These are phyloP conservation scores for Ceratosolen fusciceps DNA, from an alignment of 1,140 invertebrate species.

Conservation along the genomic window DNA sequence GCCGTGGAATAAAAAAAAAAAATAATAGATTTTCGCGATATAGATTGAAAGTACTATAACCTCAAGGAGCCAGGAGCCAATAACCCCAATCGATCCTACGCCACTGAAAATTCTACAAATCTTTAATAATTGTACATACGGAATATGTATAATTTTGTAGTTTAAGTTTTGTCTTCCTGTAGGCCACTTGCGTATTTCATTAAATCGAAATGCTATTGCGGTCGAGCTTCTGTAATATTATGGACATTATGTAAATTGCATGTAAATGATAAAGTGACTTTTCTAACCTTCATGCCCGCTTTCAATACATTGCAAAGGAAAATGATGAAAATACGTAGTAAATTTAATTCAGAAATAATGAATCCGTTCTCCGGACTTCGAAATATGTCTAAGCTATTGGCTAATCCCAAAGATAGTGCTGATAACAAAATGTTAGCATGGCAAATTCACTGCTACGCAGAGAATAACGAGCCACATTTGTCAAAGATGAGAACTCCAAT, in stretches of 20 bases:
- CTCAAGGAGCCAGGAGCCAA: too few species aligned
- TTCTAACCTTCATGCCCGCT: background rate
- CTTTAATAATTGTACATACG: too few species aligned
- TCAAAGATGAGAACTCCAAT: constrained; percentile 77
- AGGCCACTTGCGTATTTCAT: too few species aligned
- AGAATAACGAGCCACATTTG: constrained; percentile 77
- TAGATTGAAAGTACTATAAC: too few species aligned
- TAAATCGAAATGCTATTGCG: too few species aligned
- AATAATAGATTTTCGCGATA: too few species aligned
- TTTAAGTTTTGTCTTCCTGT: too few species aligned
- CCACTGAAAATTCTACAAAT: too few species aligned
- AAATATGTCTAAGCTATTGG: background rate
- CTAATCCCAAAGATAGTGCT: constrained; percentile 46
- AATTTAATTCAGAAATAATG: background rate
- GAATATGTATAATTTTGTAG: too few species aligned
- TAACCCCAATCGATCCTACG: too few species aligned
- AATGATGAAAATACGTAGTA: constrained; percentile 35
- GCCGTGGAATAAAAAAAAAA: too few species aligned
- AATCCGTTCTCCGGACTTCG: constrained; percentile 22
- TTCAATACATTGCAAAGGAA: constrained; percentile 9
- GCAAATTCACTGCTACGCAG: constrained; percentile 84
- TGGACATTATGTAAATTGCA: background rate
- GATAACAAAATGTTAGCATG: constrained; percentile 78
- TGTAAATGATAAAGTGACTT: background rate
- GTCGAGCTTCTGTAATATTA: background rate